These are phyloP conservation scores for Phocoena phocoena DNA, from an alignment of 2,113 vertebrate genomes.

Conservation along the genomic window DNA sequence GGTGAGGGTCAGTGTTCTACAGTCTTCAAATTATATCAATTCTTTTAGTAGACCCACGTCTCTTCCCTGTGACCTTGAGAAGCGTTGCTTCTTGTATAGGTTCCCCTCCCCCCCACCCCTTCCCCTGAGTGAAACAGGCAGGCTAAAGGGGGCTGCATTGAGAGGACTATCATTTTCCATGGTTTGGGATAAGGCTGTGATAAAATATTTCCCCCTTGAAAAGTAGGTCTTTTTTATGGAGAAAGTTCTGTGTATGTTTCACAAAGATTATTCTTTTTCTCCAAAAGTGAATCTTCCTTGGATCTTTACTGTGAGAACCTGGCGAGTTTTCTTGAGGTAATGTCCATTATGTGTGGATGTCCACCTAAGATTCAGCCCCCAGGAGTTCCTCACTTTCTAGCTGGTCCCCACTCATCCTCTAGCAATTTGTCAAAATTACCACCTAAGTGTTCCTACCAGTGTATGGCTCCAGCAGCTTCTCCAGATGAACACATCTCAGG, in stretches of 20 bases:
- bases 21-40: not conserved
- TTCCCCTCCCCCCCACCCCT: not conserved
- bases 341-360: too few species aligned
- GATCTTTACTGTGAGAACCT: not conserved
- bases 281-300: not conserved
- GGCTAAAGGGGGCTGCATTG: too few species aligned
- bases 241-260: not conserved
- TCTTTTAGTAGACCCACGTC: not conserved
- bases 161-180: too few species aligned
- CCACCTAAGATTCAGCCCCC: too few species aligned
- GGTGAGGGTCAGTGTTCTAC: not conserved
- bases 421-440: too few species aligned
- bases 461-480: too few species aligned
- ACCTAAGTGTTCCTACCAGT: too few species aligned
- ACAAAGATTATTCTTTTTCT: not conserved
- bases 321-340: not conserved
- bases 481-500: too few species aligned
- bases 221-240: not conserved
- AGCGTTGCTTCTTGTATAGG: not conserved
- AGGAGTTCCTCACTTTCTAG: too few species aligned
- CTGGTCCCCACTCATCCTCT: too few species aligned
- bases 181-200: not conserved
- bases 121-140: not conserved
- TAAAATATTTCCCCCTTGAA: not conserved
- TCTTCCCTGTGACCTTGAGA: not conserved